Base-by-base conservation (phyloP, 2,797 vertebrate genomes). In the Coreius guichenoti region DNA sequence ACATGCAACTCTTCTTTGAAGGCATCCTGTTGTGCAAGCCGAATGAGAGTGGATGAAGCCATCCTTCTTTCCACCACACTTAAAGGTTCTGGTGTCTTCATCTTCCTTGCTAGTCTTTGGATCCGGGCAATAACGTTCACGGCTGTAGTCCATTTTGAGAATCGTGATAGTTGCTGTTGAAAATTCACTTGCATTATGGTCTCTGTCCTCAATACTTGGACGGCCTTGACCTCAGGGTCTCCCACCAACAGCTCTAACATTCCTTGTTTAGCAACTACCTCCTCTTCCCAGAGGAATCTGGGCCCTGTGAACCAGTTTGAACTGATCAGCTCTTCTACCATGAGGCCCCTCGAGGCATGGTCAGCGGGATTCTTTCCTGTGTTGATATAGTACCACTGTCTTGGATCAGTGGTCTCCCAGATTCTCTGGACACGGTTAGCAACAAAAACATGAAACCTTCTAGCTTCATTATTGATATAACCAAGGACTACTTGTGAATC, bases 11-110 rank as follows among this genome's bases (percentile, higher is more conserved):
- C 88, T 16, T 88, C 74, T 80, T 76, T 3, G 23, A 87, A 90
- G 4, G 76, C 61, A 45, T 89, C 45, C 21, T 68, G 36, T 14
- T 89, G 82, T 47, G 43, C 56, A 2, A 65, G n/a, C 14, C 13
- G 3, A 65, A 65, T 29, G 14, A 67, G 63, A 33, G 29, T 33
- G 33, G 61, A 76, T 33, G 33, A 13, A 6, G 67, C 80, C 45
- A 36, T 45, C 45, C 76, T 80, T 43, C 81, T 80, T 19, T 88
- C 81, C 65, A 87, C 61, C 8, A 85, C 88, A 80, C 45, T 85
- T 49, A 82, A 4, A 39, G 75, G 61, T 29, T 67, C 68, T 82
- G 12, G 4, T 8, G 13, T 47, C 31, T 85, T 88, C 5, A 26
- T 14, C n/a, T 26, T 76, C 12, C 81, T 83, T 21, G 69, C 69